phyloP scores from a whole-genome alignment of 2,113 vertebrate species.

The Geococcyx californianus region DNA sequence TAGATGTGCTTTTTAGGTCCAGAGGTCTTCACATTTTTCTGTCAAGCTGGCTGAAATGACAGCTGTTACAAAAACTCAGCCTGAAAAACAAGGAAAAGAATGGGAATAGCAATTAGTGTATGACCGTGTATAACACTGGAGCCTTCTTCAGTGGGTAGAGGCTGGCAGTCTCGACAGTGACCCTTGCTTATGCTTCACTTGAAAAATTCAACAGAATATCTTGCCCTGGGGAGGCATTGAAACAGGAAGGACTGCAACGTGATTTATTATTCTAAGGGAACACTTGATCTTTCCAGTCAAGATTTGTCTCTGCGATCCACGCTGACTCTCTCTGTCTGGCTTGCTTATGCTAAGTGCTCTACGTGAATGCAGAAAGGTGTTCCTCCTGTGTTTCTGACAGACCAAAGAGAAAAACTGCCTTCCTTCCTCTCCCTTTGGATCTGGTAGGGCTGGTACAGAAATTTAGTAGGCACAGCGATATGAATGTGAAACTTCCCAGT shows the following conservation, averaged over 20 bases:
- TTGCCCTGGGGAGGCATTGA: neutral
- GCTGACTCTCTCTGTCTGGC: neutral
- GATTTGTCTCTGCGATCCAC: neutral
- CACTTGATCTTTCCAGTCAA: neutral
- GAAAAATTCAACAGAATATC: neutral
- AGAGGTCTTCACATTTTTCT: neutral
- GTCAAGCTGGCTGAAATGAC: neutral
- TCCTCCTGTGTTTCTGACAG: neutral
- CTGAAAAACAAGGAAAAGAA: neutral
- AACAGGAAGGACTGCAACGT: fast-evolving
- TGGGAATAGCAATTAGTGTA: neutral
- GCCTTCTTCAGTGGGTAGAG: neutral
- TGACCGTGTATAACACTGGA: fast-evolving
- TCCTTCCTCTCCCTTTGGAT: neutral
- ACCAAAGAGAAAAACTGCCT: neutral
- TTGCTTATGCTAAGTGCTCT: neutral
- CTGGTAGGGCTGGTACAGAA: neutral
- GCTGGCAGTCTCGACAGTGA: neutral
- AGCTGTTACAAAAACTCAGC: neutral
- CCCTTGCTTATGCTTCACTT: neutral
- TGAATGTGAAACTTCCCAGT: neutral
- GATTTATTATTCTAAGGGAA: neutral
- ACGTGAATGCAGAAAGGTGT: neutral
- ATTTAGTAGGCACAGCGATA: neutral
- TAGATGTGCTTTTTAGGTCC: neutral